phyloP scores from a whole-genome alignment of 2,888 invertebrate genomes.

The Acheta domesticus region DNA sequence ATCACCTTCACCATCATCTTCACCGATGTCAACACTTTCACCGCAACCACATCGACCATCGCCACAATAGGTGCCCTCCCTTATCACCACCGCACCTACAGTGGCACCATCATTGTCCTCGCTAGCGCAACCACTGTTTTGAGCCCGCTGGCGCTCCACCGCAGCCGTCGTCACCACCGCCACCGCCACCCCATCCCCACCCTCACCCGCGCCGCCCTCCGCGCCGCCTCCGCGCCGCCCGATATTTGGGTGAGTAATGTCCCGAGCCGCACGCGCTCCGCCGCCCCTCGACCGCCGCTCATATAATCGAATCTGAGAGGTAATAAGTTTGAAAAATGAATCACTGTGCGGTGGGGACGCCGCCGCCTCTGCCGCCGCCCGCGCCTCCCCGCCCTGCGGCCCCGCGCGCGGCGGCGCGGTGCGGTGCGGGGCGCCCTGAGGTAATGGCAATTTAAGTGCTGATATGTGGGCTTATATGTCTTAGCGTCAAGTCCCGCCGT shows the following conservation, averaged over 20 bases:
- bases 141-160: neutral
- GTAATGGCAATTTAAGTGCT: neutral
- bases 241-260: constrained; percentile 22
- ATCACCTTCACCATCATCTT: too few species aligned
- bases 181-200: neutral
- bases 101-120: too few species aligned
- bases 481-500: neutral
- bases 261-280: neutral
- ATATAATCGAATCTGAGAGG: constrained; percentile 25
- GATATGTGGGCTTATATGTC: constrained; percentile 18
- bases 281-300: constrained; percentile 18
- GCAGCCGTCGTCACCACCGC: neutral
- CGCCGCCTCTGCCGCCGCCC: neutral
- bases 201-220: neutral
- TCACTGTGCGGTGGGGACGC: neutral
- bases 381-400: neutral
- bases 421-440: neutral
- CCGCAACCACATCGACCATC: too few species aligned
- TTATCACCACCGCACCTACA: too few species aligned
- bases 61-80: too few species aligned
- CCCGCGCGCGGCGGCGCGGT: neutral
- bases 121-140: too few species aligned
- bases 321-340: constrained; percentile 25
- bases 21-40: too few species aligned
- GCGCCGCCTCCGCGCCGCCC: neutral